Conservation (phyloP, 2,113 vertebrate genomes). For the Osmerus eperlanus region DNA sequence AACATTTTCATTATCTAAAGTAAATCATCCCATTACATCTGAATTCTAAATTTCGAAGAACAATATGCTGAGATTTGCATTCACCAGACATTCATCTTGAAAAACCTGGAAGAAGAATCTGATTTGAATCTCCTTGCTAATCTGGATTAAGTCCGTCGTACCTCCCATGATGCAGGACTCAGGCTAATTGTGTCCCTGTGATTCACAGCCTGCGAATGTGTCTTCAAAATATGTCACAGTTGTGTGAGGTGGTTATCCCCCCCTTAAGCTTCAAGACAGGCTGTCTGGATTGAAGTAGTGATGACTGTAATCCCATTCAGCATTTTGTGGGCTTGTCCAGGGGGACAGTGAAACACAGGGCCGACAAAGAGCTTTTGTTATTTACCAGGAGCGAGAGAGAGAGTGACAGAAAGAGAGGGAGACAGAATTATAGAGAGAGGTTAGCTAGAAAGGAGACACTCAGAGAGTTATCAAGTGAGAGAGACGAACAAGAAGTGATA, state of each 20-base stretch:
- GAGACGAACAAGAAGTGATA: too few relatives aligned
- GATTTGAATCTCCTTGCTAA: not conserved
- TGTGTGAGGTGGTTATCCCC: slow-evolving; percentile 65
- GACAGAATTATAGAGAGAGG: not conserved
- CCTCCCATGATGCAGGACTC: slow-evolving; percentile 16
- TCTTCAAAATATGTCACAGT: slow-evolving; percentile 50
- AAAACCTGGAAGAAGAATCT: slow-evolving; percentile 4
- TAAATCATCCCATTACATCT: too few relatives aligned
- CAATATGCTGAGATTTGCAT: too few relatives aligned
- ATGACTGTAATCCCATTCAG: slow-evolving; percentile 63
- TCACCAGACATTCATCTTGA: too few relatives aligned
- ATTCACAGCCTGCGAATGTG: slow-evolving; percentile 4
- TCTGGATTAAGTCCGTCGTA: not conserved
- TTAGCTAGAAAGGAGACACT: too few relatives aligned
- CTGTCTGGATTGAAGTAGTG: slow-evolving; percentile 70
- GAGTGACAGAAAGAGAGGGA: slow-evolving; percentile 12
- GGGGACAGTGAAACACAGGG: slow-evolving; percentile 20
- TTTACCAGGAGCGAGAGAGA: not conserved
- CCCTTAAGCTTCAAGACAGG: slow-evolving; percentile 69
- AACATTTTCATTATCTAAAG: too few relatives aligned
- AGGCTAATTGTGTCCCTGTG: not conserved
- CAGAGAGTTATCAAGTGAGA: too few relatives aligned
- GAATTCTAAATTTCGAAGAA: too few relatives aligned
- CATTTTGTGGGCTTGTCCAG: slow-evolving; percentile 37
- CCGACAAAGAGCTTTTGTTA: slow-evolving; percentile 19